Percentiles rank a stretch among this genome's conserved stretches.
These are phyloP conservation scores for Catotricha subobsoleta DNA, from an alignment of 2,888 invertebrate species.

Conservation along the genomic window DNA sequence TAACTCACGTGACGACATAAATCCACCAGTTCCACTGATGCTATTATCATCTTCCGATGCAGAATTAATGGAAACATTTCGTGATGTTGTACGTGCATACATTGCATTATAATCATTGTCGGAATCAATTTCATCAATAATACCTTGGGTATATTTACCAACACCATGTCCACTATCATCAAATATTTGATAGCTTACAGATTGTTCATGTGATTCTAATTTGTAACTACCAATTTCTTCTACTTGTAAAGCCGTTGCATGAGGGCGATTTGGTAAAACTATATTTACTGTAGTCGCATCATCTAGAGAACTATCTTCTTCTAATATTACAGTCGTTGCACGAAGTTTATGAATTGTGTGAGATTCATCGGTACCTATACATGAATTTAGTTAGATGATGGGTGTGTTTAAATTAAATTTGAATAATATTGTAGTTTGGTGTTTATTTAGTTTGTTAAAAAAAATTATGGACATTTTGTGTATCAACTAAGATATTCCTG, in stretches of 20 bases:
- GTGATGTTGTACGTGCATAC: constrained; percentile 25
- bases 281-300: constrained; percentile 19
- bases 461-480: no score
- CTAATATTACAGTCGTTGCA: constrained; percentile 39
- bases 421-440: no score
- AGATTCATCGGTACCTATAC: constrained; percentile 44
- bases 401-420: no score
- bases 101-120: constrained; percentile 17
- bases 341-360: constrained; percentile 48
- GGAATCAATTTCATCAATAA: constrained; percentile 36
- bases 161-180: constrained; percentile 21
- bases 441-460: neutral
- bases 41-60: constrained; percentile 45
- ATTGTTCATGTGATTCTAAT: constrained; percentile 9
- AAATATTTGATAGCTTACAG: constrained; percentile 6
- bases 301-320: constrained; percentile 25
- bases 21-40: constrained; percentile 15
- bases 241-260: constrained; percentile 36
- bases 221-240: constrained; percentile 34
- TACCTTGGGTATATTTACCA: constrained; percentile 31
- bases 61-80: constrained; percentile 46
- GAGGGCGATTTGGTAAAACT: constrained; percentile 32
- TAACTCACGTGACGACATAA: constrained; percentile 33
- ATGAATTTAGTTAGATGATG: no score
- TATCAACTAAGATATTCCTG: no score